Percentiles rank a stretch among this genome's conserved stretches.
phyloP scores from a whole-genome alignment of 1,140 invertebrate species.

The Metaphire vulgaris region DNA sequence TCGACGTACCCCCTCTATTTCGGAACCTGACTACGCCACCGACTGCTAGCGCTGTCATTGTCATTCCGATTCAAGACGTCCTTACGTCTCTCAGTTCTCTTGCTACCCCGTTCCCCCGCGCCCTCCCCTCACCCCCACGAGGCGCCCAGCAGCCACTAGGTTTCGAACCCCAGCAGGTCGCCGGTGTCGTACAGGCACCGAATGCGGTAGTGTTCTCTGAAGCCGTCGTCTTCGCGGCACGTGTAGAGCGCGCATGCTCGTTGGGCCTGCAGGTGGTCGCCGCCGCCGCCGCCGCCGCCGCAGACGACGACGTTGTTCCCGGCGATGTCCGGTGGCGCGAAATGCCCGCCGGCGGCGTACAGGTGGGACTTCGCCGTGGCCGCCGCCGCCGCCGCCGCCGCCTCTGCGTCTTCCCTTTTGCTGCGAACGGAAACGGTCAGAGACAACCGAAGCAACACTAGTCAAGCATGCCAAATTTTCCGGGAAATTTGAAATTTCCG shows the following conservation, averaged over 20 bases:
- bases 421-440: neutral
- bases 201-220: neutral
- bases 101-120: no score
- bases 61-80: no score
- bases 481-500: constrained; percentile 75
- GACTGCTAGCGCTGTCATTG: no score
- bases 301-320: no score
- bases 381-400: no score
- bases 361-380: no score
- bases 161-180: neutral
- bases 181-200: neutral
- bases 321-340: neutral
- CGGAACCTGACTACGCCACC: no score
- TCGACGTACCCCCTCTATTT: no score
- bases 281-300: no score
- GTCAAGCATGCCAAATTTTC: no score
- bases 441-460: no score
- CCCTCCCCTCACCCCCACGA: constrained; percentile 89
- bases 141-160: constrained; percentile 66
- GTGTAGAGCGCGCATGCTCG: neutral
- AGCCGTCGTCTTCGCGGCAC: neutral
- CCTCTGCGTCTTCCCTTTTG: neutral
- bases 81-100: no score
- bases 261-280: neutral
- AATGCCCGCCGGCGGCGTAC: neutral